Base-by-base conservation (phyloP, 2,113 vertebrate species). In the Motacilla tschutschensis region DNA sequence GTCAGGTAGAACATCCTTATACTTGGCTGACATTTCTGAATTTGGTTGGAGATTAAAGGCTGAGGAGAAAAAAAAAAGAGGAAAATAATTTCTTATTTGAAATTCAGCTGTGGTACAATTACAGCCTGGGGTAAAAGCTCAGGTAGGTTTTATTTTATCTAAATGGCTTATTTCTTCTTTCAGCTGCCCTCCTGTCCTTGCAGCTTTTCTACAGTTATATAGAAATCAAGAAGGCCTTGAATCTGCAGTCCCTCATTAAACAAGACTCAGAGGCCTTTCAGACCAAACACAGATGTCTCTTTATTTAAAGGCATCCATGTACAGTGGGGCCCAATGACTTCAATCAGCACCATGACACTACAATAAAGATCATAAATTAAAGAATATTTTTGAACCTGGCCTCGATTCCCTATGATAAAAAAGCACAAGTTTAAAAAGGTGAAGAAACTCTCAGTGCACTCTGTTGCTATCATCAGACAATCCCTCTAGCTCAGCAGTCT, bases 401-500 rank as follows among this genome's bases (percentile, higher is more conserved):
- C 72, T 81, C 10, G 12, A 79, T 94, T 79, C 15, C 28, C 5
- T 67, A 8, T 25, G 58, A 58, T 85, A 79, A 77, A 88, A 79
- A 71, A 44, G 5, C 19, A 0, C 5, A 60, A 57, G 46, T 70
- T 90, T 69, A 44, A 81, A 87, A 93, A 89, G 71, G 59, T 85
- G 73, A 91, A 88, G 65, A 64, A 84, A 87, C 25, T 59, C 36
- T 91, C 41, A 35, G 35, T 58, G 57, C 35, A 28, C 72, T 63
- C 60, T 66, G 33, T 65, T 85, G 66, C 64, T 90, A 60, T 51
- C 87, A 92, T 71, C 83, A 84, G 77, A 51, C 82, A 94, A 71
- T 87, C 60, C 80, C 72, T 88, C 85, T 57, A 67, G 74, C 91
- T 94, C 95, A 94, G 90, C 92, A 89, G 83, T 57, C 83, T 93